These are phyloP conservation scores for Bos indicus DNA, from an alignment of 2,113 vertebrate genomes.

Conservation along the genomic window DNA sequence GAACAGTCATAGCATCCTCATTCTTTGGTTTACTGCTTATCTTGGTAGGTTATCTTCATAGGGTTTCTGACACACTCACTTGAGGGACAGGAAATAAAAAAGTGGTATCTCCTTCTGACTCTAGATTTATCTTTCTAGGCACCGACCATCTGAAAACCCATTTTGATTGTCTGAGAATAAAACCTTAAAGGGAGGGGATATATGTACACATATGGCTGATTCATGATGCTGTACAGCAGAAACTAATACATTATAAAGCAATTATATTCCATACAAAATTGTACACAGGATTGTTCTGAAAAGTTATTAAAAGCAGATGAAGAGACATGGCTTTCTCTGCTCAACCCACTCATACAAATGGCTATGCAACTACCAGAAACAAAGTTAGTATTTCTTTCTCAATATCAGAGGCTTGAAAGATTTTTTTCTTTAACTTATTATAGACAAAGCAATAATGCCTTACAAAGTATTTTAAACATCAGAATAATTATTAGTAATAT, in stretches of 20 bases:
- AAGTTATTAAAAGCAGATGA: conserved; percentile 63
- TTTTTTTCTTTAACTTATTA: conserved; percentile 38
- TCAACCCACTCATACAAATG: background rate
- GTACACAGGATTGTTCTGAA: conserved; percentile 39
- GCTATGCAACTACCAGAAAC: conserved; percentile 14
- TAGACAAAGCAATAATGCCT: background rate
- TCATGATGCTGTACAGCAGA: background rate
- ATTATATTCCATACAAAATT: background rate
- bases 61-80: background rate
- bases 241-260: background rate
- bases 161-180: background rate
- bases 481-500: conserved; percentile 48
- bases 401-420: conserved; percentile 42
- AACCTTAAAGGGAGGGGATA: background rate
- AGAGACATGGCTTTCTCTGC: background rate
- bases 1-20: background rate
- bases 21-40: background rate
- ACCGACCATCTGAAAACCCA: background rate
- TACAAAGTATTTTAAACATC: background rate
- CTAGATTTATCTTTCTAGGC: background rate
- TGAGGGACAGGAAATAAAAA: background rate
- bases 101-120: background rate
- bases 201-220: background rate
- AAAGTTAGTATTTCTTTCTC: conserved; percentile 4
- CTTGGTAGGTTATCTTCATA: background rate